Evolutionary conservation across 2,113 vertebrate species (phyloP), one percentile per base, ranked within the genome.

Genomic region (Phasianus colchicus): DNA sequence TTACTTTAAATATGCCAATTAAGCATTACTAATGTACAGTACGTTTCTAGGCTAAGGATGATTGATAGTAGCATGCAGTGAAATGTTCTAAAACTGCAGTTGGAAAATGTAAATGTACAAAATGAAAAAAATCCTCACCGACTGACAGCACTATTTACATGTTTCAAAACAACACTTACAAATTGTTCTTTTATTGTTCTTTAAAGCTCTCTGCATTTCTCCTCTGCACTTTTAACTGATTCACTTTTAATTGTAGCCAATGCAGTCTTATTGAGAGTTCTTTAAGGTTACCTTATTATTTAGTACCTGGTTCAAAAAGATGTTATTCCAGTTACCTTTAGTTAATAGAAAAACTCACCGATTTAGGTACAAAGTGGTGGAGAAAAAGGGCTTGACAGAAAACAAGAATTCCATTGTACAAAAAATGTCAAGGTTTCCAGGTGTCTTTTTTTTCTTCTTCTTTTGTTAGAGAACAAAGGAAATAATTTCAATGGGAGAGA

Each of bases 1-100:
- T 98, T 98, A 97, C 96, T 97, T 98, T 97, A 98, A 98, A 98
- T 98, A 98, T 96, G 97, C 96, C 98, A 98, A 97, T 98, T 98
- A 97, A 97, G 83, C 94, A 81, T 98, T 97, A 96, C 90, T 97
- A 97, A 98, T 98, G 91, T 97, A 96, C 95, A 97, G 93, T 96
- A 96, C 89, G 92, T 95, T 97, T 97, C 95, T 95, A 95, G 96
- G 94, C 96, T 97, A 97, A 96, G 95, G 84, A 97, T 98, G 97
- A 98, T 98, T 98, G 97, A 98, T 97, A 97, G 95, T 86, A 97
- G 80, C 95, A 97, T 29, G 83, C 93, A 80, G 97, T 91, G 96
- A 97, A 98, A 98, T 96, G 93, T 97, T 97, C 96, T 97, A 94
- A 97, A 97, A 97, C 95, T 96, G 89, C 78, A 97, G 87, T 96